Percentiles rank a stretch among this genome's conserved stretches.
Evolutionary conservation across 2,797 vertebrate genomes (phyloP).

Genomic region (Chelonia mydas): DNA sequence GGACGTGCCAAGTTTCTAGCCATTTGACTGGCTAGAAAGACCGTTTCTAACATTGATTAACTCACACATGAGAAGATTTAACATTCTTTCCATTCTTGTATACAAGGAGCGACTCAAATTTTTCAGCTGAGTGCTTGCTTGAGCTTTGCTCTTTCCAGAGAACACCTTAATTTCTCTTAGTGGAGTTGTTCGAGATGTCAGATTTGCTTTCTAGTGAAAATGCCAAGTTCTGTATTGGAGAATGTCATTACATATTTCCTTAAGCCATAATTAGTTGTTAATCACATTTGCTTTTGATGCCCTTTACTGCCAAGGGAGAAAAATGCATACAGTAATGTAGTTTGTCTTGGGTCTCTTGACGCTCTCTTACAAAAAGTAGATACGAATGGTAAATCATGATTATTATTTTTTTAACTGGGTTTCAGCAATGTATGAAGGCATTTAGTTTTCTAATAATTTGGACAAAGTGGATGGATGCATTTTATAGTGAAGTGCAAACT

Average conservation of each 20-base stretch:
- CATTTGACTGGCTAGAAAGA: neutral
- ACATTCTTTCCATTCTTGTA: neutral
- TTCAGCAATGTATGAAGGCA: neutral
- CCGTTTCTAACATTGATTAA: neutral
- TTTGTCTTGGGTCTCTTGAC: neutral
- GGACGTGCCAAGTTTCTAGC: neutral
- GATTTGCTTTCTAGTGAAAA: neutral
- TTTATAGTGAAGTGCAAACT: neutral
- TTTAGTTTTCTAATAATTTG: neutral
- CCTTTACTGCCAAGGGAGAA: neutral
- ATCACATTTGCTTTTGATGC: neutral
- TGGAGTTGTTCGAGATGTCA: neutral
- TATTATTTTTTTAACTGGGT: neutral
- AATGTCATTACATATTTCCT: neutral
- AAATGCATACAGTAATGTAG: neutral
- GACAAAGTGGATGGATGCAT: neutral
- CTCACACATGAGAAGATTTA: no score
- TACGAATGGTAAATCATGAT: neutral
- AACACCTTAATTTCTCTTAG: neutral
- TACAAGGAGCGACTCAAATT: constrained; percentile 14
- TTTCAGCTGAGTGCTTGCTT: neutral
- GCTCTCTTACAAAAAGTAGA: neutral
- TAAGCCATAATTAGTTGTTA: neutral
- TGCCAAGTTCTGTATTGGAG: neutral
- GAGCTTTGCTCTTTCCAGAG: neutral